Evolutionary conservation across 2,113 vertebrate genomes (phyloP).

Genomic region (Capricornis sumatraensis): DNA sequence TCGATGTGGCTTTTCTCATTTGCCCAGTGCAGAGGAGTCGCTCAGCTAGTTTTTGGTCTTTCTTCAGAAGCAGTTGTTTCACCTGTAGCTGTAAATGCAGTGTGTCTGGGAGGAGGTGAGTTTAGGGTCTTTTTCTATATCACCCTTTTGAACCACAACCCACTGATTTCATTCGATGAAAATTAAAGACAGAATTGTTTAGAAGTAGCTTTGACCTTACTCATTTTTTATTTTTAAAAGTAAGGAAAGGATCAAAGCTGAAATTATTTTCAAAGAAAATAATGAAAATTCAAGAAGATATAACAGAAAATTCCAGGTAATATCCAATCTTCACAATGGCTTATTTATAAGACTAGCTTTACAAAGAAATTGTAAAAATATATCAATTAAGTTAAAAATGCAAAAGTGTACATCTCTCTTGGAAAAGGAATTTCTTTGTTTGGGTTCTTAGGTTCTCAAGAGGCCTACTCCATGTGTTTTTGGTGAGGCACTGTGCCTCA

Average conservation of each 20-base stretch:
- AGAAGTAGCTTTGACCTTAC: background rate
- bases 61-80: background rate
- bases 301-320: background rate
- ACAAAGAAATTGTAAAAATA: background rate
- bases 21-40: background rate
- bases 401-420: background rate
- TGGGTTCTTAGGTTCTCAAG: background rate
- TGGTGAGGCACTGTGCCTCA: background rate
- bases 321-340: background rate
- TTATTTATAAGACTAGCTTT: slow-evolving; percentile 14
- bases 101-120: background rate
- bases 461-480: background rate
- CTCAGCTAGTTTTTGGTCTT: background rate
- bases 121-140: background rate
- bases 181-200: background rate
- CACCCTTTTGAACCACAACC: background rate
- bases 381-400: background rate
- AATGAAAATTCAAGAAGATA: background rate
- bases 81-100: background rate
- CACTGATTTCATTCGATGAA: background rate
- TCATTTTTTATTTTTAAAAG: background rate
- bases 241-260: background rate
- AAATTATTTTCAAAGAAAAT: background rate
- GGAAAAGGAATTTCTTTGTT: background rate
- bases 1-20: background rate